A percentile compares a stretch with the other conserved stretches of the same genome.
phyloP scores from a whole-genome alignment of 2,888 invertebrate species.

The Drosophila rubida region DNA sequence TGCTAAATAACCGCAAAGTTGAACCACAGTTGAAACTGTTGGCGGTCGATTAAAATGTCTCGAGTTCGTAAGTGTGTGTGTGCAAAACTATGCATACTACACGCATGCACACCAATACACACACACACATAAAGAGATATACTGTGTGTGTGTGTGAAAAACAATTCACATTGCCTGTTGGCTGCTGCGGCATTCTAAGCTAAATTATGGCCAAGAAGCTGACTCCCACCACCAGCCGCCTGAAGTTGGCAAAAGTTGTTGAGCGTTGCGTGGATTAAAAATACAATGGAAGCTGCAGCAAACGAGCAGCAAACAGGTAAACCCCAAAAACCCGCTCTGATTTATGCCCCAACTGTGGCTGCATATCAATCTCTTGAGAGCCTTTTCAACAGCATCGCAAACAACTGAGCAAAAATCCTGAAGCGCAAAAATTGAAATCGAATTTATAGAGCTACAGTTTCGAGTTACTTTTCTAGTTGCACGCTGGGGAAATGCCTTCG shows the following conservation, averaged over 20 bases:
- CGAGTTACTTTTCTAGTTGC: background rate
- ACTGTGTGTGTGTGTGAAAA: slow-evolving; percentile 16
- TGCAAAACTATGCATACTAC: background rate
- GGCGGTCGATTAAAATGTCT: slow-evolving; percentile 58
- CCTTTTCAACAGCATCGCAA: background rate
- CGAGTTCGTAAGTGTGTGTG: slow-evolving; percentile 8
- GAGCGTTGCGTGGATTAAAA: slow-evolving; percentile 23
- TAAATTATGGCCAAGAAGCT: slow-evolving; percentile 53
- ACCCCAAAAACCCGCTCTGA: slow-evolving; percentile 15
- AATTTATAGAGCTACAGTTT: slow-evolving; percentile 1
- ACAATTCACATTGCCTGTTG: slow-evolving; percentile 21
- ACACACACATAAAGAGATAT: background rate
- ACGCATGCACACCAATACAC: too few relatives aligned
- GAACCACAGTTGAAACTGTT: slow-evolving; percentile 42
- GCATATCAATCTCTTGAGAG: slow-evolving; percentile 21
- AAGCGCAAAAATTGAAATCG: slow-evolving; percentile 6
- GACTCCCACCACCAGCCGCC: background rate
- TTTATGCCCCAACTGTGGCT: slow-evolving; percentile 16
- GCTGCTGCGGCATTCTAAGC: slow-evolving; percentile 16
- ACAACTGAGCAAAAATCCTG: background rate
- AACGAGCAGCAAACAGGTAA: background rate
- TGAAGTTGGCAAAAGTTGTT: background rate
- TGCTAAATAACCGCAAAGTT: slow-evolving; percentile 55
- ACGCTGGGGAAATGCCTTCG: too few relatives aligned
- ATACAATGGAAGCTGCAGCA: background rate